A percentile compares a stretch with the other conserved stretches of the same genome.
Conservation (phyloP, 2,797 vertebrate species). For the Melanitta fusca region DNA sequence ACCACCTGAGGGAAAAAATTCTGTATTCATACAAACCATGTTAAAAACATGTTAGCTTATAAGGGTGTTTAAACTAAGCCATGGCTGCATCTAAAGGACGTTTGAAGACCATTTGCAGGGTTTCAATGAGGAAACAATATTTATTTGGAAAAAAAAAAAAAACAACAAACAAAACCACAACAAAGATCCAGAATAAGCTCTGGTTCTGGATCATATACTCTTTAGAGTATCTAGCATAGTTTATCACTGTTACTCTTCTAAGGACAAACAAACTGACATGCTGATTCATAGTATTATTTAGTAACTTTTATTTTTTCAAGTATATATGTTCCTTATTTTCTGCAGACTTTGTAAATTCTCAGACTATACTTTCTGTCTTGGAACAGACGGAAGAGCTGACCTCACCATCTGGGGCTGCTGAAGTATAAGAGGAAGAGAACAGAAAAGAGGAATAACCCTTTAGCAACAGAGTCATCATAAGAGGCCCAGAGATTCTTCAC, state of each 20-base stretch:
- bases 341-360: constrained; percentile 11
- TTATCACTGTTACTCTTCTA: neutral
- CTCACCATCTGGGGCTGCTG: constrained; percentile 4
- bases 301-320: neutral
- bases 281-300: neutral
- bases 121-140: neutral
- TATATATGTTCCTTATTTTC: neutral
- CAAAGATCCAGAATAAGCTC: neutral
- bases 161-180: neutral
- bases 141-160: neutral
- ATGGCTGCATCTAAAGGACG: neutral
- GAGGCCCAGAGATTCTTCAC: neutral
- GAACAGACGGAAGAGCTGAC: constrained; percentile 31
- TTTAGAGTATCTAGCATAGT: neutral
- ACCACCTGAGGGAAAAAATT: neutral
- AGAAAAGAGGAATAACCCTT: constrained; percentile 1
- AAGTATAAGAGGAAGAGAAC: neutral
- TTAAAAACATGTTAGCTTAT: neutral
- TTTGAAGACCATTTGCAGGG: neutral
- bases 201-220: neutral
- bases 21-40: neutral
- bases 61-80: neutral
- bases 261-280: neutral
- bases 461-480: neutral
- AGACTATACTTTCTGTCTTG: constrained; percentile 3